These are phyloP conservation scores for Xylocopa sonorina DNA, from an alignment of 1,140 invertebrate genomes.

Conservation along the genomic window DNA sequence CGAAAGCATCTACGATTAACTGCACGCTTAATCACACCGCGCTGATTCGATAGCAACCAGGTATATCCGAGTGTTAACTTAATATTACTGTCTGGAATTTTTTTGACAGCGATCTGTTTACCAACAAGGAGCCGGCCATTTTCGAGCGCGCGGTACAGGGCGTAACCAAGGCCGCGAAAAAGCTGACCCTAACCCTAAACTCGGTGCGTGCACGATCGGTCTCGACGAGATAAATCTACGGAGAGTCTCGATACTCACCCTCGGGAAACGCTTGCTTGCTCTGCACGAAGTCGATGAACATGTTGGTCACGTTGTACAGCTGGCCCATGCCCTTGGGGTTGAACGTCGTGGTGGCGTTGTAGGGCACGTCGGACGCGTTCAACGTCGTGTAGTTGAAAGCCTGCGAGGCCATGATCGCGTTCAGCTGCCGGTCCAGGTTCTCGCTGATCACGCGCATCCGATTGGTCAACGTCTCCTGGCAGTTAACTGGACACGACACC, in stretches of 20 bases:
- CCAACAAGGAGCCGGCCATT: slow-evolving; percentile 68
- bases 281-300: slow-evolving; percentile 84
- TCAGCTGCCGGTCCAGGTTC: slow-evolving; percentile 79
- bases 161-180: slow-evolving; percentile 66
- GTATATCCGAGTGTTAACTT: too few species aligned
- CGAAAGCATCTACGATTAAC: too few species aligned
- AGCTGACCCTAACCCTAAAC: slow-evolving; percentile 43
- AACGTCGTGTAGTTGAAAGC: slow-evolving; percentile 78
- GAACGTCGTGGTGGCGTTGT: slow-evolving; percentile 84
- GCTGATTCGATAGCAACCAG: too few species aligned
- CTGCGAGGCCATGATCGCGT: slow-evolving; percentile 78
- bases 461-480: slow-evolving; percentile 51
- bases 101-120: slow-evolving; percentile 65
- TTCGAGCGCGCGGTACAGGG: slow-evolving; percentile 69
- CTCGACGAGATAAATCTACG: background rate
- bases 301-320: slow-evolving; percentile 85
- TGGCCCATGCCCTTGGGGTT: slow-evolving; percentile 86
- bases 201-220: background rate
- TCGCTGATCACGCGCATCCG: slow-evolving; percentile 75
- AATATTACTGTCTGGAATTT: too few species aligned
- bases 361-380: slow-evolving; percentile 78
- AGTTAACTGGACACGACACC: slow-evolving; percentile 41
- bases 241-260: slow-evolving; percentile 76
- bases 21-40: too few species aligned
- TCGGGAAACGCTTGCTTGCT: slow-evolving; percentile 82